Conservation (phyloP, 2,113 vertebrate species). For the Pterocles gutturalis region DNA sequence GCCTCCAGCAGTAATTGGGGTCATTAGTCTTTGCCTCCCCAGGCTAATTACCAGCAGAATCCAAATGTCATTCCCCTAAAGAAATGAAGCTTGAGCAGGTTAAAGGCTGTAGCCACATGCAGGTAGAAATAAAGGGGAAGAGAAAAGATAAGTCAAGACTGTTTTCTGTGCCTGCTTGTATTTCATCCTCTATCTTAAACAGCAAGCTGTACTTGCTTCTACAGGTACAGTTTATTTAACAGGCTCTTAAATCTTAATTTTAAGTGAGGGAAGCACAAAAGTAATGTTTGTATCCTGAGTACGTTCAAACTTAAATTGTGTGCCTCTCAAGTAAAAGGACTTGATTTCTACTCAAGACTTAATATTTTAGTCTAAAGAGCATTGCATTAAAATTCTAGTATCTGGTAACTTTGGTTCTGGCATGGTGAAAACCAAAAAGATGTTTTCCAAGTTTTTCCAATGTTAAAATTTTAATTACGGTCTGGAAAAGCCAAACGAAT, state of each 20-base stretch:
- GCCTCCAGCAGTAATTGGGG: slow-evolving; percentile 29
- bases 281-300: neutral
- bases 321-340: neutral
- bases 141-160: neutral
- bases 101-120: neutral
- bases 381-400: neutral
- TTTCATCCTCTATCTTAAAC: neutral
- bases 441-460: neutral
- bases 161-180: neutral
- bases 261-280: neutral
- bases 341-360: too few relatives aligned
- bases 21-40: slow-evolving; percentile 45
- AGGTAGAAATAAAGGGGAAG: neutral
- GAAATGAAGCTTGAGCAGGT: slow-evolving; percentile 8
- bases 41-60: slow-evolving; percentile 44
- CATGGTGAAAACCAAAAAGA: neutral
- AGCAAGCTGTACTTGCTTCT: neutral
- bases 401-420: neutral
- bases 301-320: neutral
- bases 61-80: slow-evolving; percentile 33
- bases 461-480: neutral
- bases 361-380: neutral
- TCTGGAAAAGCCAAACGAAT: neutral
- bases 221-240: neutral
- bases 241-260: neutral